Percentiles rank a stretch among this genome's conserved stretches.
Evolutionary conservation across 2,113 vertebrate species (phyloP).

Genomic region (Pelmatolapia mariae): DNA sequence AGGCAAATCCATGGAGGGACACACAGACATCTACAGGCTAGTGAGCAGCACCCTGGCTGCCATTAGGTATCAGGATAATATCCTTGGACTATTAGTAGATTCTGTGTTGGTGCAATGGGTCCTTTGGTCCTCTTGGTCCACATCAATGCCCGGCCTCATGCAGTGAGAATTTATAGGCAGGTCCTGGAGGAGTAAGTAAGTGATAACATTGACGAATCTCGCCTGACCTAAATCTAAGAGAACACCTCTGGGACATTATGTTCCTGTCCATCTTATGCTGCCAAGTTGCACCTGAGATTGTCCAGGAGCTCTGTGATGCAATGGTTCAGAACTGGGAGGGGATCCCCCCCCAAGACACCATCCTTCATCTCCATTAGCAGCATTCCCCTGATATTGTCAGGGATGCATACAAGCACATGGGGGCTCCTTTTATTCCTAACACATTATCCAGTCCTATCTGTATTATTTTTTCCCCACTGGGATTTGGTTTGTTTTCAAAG

Average conservation of each 20-base stretch:
- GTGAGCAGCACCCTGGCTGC: not conserved
- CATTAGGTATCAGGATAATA: not conserved
- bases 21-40: not conserved
- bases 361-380: not conserved
- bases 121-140: not conserved
- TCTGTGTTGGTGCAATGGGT: not conserved
- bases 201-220: not conserved
- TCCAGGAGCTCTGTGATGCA: not conserved
- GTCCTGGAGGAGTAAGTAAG: not conserved
- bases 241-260: not conserved
- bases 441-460: not conserved
- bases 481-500: not conserved
- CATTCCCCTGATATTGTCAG: not conserved
- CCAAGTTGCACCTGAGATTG: not conserved
- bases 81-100: not conserved
- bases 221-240: not conserved
- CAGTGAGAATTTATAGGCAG: not conserved
- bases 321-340: not conserved
- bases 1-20: fast-evolving
- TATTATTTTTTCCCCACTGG: not conserved
- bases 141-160: not conserved
- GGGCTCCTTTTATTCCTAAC: not conserved
- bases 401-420: not conserved
- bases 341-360: not conserved
- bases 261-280: not conserved